These are phyloP conservation scores for Enteromius treurensis DNA, from an alignment of 2,797 vertebrate species.

Conservation along the genomic window DNA sequence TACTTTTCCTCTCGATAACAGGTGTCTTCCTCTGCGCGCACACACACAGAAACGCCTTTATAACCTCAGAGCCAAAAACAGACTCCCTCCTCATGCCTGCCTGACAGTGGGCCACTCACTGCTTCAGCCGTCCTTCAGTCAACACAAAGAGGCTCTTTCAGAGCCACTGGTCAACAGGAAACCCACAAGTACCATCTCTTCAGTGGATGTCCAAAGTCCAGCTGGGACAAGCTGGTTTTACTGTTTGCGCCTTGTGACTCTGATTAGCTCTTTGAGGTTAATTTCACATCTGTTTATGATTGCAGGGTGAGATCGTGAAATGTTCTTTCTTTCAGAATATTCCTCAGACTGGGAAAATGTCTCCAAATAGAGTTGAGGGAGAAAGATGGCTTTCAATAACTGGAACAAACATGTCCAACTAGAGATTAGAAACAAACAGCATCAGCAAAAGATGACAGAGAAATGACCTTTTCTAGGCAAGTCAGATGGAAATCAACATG, in stretches of 20 bases:
- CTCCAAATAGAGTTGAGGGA: background rate
- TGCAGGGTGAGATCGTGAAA: background rate
- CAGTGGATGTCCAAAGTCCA: conserved; percentile 22
- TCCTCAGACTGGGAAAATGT: background rate
- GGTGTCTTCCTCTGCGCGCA: conserved; percentile 20
- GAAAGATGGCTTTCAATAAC: background rate
- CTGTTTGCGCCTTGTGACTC: background rate
- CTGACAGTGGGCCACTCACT: conserved; percentile 38
- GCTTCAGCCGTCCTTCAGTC: conserved; percentile 43
- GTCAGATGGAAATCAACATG: background rate
- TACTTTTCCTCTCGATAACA: conserved; percentile 39
- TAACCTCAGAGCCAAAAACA: conserved; percentile 43
- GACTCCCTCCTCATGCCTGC: conserved; percentile 25
- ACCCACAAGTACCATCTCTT: conserved; percentile 43
- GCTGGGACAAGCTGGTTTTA: conserved; percentile 35
- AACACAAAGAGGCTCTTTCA: conserved; percentile 59
- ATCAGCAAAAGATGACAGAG: background rate
- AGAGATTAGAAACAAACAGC: background rate
- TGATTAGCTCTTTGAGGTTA: conserved; percentile 1
- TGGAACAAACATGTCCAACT: conserved; percentile 2
- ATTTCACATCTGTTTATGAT: background rate
- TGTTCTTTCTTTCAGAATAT: background rate
- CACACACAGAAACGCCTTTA: conserved; percentile 27
- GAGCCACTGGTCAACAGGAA: conserved; percentile 46
- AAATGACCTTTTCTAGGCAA: background rate